These are phyloP conservation scores for Dasypogon diadema DNA, from an alignment of 2,888 invertebrate genomes.

Conservation along the genomic window DNA sequence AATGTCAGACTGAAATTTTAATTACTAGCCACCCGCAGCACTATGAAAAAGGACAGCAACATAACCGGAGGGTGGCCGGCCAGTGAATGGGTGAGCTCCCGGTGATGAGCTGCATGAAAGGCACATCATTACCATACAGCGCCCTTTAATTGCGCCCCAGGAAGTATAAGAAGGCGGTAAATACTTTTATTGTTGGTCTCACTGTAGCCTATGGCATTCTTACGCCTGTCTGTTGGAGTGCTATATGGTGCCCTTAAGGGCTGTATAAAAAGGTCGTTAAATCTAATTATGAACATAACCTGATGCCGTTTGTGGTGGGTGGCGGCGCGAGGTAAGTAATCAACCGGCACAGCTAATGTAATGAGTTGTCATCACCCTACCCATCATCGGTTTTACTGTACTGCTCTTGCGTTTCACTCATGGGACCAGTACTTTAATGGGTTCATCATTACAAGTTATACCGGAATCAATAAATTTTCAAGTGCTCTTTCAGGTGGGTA, in stretches of 20 bases:
- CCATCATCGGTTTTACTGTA: neutral
- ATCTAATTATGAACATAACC: slow-evolving; percentile 31
- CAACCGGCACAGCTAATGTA: slow-evolving; percentile 1
- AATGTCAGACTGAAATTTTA: slow-evolving; percentile 27
- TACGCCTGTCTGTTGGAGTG: neutral
- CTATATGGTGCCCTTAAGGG: slow-evolving; percentile 7
- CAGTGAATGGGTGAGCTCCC: neutral
- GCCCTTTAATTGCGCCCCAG: slow-evolving; percentile 27
- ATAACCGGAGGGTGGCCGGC: neutral
- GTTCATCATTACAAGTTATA: slow-evolving; percentile 24
- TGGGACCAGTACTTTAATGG: slow-evolving; percentile 26
- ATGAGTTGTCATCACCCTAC: slow-evolving; percentile 17
- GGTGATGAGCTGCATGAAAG: slow-evolving; percentile 1
- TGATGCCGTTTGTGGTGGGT: neutral
- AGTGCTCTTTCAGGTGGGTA: slow-evolving; percentile 11
- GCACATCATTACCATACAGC: slow-evolving; percentile 39
- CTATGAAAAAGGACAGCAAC: neutral
- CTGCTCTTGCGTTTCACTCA: too few relatives aligned
- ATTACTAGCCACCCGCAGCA: slow-evolving; percentile 3
- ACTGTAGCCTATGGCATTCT: slow-evolving; percentile 7
- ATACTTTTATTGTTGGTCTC: slow-evolving; percentile 34
- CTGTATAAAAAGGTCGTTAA: slow-evolving; percentile 25
- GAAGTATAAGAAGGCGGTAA: slow-evolving; percentile 21
- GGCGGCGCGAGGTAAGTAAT: neutral
- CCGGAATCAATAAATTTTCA: slow-evolving; percentile 22